Percentiles rank a stretch among this genome's conserved stretches.
Conservation (phyloP, 2,888 invertebrate genomes). For the Salticus scenicus region DNA sequence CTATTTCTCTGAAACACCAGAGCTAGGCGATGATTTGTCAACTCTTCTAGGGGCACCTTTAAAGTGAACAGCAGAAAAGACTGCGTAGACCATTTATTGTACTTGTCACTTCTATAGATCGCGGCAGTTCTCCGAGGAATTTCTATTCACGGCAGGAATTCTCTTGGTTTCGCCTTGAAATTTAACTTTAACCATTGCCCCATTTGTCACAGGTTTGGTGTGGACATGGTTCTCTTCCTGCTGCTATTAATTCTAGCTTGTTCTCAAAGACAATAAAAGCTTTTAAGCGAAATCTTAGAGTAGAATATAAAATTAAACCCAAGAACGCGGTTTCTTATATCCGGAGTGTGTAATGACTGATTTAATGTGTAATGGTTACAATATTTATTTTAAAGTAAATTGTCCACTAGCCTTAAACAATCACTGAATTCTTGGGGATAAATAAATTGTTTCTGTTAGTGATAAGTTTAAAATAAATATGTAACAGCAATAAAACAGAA, state of each 20-base stretch:
- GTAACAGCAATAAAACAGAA: too few relatives aligned
- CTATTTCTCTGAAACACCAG: conserved; percentile 7
- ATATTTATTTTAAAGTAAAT: too few relatives aligned
- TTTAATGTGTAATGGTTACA: too few relatives aligned
- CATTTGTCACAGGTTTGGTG: conserved; percentile 17
- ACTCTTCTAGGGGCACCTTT: conserved; percentile 13
- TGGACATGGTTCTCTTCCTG: conserved; percentile 24
- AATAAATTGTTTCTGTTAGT: too few relatives aligned
- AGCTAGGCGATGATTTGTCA: background rate
- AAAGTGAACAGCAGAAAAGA: conserved; percentile 26
- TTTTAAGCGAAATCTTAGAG: background rate
- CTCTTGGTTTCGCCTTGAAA: conserved; percentile 20
- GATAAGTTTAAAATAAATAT: too few relatives aligned
- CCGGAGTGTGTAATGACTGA: too few relatives aligned
- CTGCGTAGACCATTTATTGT: conserved; percentile 18
- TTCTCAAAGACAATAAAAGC: conserved; percentile 5
- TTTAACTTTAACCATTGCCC: conserved; percentile 28
- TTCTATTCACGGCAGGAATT: conserved; percentile 28
- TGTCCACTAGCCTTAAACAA: too few relatives aligned
- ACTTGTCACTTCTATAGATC: conserved; percentile 26
- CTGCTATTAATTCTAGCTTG: conserved; percentile 3
- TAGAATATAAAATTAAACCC: background rate
- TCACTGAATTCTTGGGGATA: too few relatives aligned
- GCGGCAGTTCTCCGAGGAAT: conserved; percentile 14
- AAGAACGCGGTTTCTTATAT: background rate